Percentiles rank a stretch among this genome's conserved stretches.
These are phyloP conservation scores for Cyclina sinensis DNA, from an alignment of 1,140 invertebrate species.

Conservation along the genomic window DNA sequence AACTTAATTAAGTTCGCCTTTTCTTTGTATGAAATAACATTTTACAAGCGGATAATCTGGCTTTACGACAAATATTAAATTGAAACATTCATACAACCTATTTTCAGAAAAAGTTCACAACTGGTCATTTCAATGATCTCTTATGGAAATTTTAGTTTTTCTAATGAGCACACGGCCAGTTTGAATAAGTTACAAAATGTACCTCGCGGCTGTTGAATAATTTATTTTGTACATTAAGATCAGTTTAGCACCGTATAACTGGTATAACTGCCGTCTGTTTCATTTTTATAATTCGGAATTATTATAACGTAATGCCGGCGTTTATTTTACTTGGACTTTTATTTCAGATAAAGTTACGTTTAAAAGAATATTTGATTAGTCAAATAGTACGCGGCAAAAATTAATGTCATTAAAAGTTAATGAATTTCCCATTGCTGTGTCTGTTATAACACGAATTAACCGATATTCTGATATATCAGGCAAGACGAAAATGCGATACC, in stretches of 20 bases:
- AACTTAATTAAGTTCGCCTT: slow-evolving; percentile 22
- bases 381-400: slow-evolving; percentile 26
- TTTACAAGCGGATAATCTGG: background rate
- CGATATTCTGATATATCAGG: no score
- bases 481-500: no score
- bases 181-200: background rate
- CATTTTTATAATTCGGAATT: background rate
- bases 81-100: background rate
- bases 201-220: slow-evolving; percentile 1
- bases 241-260: no score
- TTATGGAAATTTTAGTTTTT: slow-evolving; percentile 20
- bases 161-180: background rate
- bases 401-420: slow-evolving; percentile 52
- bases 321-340: background rate
- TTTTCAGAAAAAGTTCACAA: background rate
- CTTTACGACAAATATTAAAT: background rate
- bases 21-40: background rate
- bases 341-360: background rate
- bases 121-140: background rate
- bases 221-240: background rate
- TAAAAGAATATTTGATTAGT: background rate
- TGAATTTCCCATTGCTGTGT: background rate
- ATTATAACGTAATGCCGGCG: background rate
- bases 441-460: no score
- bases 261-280: background rate